Conservation (phyloP, 2,113 vertebrate genomes). For the Melozone crissalis region DNA sequence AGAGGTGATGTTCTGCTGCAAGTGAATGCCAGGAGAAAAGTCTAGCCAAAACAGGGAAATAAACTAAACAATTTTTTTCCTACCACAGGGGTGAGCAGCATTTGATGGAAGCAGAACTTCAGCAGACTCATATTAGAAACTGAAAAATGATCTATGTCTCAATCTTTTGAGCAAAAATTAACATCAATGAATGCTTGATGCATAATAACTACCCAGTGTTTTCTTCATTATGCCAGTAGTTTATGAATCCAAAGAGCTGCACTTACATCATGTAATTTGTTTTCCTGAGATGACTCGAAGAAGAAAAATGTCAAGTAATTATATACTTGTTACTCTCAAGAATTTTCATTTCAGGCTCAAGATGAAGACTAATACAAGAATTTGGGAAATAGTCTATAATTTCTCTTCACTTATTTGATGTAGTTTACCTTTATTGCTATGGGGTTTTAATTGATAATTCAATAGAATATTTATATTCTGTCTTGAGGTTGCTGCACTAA, state of each 20-base stretch:
- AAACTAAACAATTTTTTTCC: background rate
- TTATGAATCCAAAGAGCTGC: slow-evolving; percentile 55
- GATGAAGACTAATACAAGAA: slow-evolving; percentile 69
- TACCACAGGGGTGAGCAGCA: background rate
- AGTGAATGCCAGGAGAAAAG: background rate
- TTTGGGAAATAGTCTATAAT: slow-evolving; percentile 63
- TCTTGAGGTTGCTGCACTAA: slow-evolving; percentile 57
- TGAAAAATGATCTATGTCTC: background rate
- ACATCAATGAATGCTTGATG: background rate
- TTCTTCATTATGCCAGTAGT: slow-evolving; percentile 66
- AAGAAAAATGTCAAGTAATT: slow-evolving; percentile 75
- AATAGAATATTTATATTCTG: slow-evolving; percentile 58
- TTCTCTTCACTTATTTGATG: slow-evolving; percentile 64
- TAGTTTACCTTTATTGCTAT: slow-evolving; percentile 67
- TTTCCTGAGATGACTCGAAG: slow-evolving; percentile 60
- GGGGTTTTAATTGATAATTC: slow-evolving; percentile 70
- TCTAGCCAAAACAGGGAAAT: background rate
- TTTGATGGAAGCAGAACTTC: background rate
- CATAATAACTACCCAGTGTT: slow-evolving; percentile 42
- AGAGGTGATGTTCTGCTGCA: background rate
- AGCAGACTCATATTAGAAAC: slow-evolving; percentile 5
- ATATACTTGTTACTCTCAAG: slow-evolving; percentile 68
- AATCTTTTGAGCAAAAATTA: slow-evolving; percentile 58
- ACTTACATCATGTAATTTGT: slow-evolving; percentile 62
- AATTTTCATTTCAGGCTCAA: slow-evolving; percentile 68